phyloP scores from a whole-genome alignment of 1,140 invertebrate genomes.

The Lepidostoma basale region DNA sequence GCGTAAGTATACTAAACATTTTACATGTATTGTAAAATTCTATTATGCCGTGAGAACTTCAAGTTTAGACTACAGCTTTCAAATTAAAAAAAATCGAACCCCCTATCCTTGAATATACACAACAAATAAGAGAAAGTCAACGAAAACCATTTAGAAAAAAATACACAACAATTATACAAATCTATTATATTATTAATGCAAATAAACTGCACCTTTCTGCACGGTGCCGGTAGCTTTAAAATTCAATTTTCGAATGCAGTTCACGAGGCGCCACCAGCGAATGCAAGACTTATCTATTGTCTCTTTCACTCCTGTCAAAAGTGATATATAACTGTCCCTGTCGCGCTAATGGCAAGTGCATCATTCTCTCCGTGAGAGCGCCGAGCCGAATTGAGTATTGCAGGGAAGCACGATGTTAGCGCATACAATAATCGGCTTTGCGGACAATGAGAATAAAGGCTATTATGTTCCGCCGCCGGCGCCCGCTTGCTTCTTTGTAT shows the following conservation, averaged over 20 bases:
- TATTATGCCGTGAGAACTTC: background rate
- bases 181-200: no score
- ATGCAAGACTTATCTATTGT: background rate
- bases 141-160: background rate
- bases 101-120: background rate
- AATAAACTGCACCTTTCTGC: background rate
- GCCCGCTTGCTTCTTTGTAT: constrained; percentile 26
- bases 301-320: background rate
- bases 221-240: background rate
- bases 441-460: constrained; percentile 36
- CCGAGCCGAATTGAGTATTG: background rate
- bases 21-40: no score
- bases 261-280: background rate
- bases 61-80: no score
- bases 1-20: no score
- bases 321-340: background rate
- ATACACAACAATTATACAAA: background rate
- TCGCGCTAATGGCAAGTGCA: background rate
- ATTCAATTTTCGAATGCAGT: background rate
- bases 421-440: constrained; percentile 31
- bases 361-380: constrained; percentile 10
- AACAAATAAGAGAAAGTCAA: background rate
- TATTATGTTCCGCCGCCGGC: constrained; percentile 26
- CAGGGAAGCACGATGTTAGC: background rate
- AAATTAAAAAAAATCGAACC: background rate